Percentiles rank a stretch among this genome's conserved stretches.
These are phyloP conservation scores for Procavia capensis DNA, from an alignment of 2,113 vertebrate species.

Conservation along the genomic window DNA sequence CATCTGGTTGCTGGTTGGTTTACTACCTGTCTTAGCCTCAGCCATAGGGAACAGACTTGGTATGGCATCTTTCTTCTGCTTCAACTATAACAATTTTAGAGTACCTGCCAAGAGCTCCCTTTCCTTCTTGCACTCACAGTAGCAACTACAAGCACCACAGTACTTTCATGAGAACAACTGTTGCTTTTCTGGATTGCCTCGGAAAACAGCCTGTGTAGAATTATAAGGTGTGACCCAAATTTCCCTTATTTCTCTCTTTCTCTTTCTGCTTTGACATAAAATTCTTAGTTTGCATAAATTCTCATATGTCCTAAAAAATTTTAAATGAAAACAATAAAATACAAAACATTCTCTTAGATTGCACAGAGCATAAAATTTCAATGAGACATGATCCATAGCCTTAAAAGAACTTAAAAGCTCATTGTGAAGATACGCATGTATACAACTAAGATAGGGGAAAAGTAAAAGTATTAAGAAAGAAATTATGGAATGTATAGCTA, in stretches of 20 bases:
- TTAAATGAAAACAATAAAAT: constrained; percentile 5
- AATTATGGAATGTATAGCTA: not conserved
- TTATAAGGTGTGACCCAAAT: not conserved
- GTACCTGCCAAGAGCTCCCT: not conserved
- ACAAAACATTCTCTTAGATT: not conserved
- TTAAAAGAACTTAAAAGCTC: not conserved
- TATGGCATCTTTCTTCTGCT: not conserved
- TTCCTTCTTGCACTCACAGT: not conserved
- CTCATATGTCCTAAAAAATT: not conserved
- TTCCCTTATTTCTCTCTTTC: not conserved
- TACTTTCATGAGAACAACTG: not conserved
- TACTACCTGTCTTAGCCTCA: not conserved
- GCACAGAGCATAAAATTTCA: not conserved
- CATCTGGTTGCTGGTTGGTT: not conserved
- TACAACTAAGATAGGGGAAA: not conserved
- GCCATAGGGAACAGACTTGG: not conserved
- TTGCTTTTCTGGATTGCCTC: not conserved
- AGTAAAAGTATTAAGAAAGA: not conserved
- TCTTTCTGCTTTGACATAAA: not conserved
- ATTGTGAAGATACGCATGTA: not conserved
- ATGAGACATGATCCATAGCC: not conserved
- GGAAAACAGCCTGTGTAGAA: not conserved
- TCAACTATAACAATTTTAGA: not conserved
- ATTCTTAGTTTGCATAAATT: not conserved
- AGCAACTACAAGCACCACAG: not conserved